Evolutionary conservation across 2,797 vertebrate species (phyloP), one percentile per base, ranked within the genome.

Genomic region (Eupleurogrammus muticus): DNA sequence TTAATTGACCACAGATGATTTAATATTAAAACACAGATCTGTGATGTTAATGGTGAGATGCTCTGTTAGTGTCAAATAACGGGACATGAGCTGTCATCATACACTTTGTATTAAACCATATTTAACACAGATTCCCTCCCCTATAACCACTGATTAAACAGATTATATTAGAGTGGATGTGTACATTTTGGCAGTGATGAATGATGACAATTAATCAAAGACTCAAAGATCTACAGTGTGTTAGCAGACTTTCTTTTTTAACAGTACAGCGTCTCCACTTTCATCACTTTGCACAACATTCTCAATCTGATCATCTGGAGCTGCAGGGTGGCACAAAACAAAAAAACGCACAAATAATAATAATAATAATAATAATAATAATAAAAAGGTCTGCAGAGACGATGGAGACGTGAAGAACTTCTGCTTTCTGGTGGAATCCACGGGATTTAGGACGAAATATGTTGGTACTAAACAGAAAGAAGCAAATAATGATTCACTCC

Each of bases 241-340:
- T 88, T 81, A 86, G 75, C 59, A 74, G 67, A 60, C 58, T 68
- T 56, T 17, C 4, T 42, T 64, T 68, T 9, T n/a, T 44, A 49
- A 66, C 67, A 38, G 47, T 85, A 48, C 89, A 91, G 85, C 84
- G 75, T 90, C 86, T 77, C 87, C 89, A 66, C 73, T 85, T 69
- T 89, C 85, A 79, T 87, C 89, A 82, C 83, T 89, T 56, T 87
- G 87, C 35, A 79, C 69, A 85, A 90, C 73, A 84, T 59, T 79
- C 62, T 89, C 87, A 76, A 77, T 83, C 48, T 86, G 81, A 76
- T 89, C 91, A 76, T 89, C 91, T 40, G 85, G 82, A 84, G 87
- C 90, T 92, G 88, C 55, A 70, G 73, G 75, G 60, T 62, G 75
- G 85, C 81, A 90, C 76, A 91, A 73, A 87, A 89, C 81, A 92